A percentile compares a stretch with the other conserved stretches of the same genome.
Evolutionary conservation across 2,888 invertebrate genomes (phyloP).

Genomic region (Eubasilissa splendida): DNA sequence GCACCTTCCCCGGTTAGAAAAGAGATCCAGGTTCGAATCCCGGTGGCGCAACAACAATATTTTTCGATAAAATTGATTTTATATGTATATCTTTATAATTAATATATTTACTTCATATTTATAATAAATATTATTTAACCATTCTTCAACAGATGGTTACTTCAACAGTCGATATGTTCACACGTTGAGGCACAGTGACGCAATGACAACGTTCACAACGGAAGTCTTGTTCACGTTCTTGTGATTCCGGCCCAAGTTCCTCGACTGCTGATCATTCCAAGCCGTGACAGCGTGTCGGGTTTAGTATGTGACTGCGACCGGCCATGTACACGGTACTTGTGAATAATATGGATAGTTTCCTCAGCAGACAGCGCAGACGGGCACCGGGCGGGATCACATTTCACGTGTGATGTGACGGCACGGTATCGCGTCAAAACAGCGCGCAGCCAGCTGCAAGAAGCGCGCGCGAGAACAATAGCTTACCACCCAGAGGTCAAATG

Average conservation of each 20-base stretch:
- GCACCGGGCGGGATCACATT: slow-evolving; percentile 1
- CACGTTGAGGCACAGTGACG: too few species aligned
- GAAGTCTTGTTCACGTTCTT: not conserved
- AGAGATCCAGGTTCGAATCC: too few species aligned
- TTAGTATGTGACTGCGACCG: not conserved
- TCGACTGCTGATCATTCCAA: not conserved
- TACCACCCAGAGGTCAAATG: not conserved
- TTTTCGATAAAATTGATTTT: too few species aligned
- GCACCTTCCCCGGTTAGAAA: too few species aligned
- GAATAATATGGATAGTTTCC: slow-evolving; percentile 11
- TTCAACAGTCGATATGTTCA: too few species aligned
- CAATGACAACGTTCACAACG: too few species aligned
- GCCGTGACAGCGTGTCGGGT: slow-evolving; percentile 12
- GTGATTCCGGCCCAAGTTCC: slow-evolving; percentile 5
- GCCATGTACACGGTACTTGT: not conserved
- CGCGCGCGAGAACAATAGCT: slow-evolving; percentile 1
- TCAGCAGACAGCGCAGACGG: not conserved
- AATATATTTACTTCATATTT: too few species aligned
- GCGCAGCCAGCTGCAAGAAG: not conserved
- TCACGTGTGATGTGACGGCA: not conserved
- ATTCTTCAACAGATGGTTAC: too few species aligned
- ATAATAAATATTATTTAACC: too few species aligned
- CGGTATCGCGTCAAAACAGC: slow-evolving; percentile 9
- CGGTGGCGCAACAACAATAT: too few species aligned
- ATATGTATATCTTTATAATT: too few species aligned